Evolutionary conservation across 2,113 vertebrate genomes (phyloP).

Genomic region (Brienomyrus longianalis): DNA sequence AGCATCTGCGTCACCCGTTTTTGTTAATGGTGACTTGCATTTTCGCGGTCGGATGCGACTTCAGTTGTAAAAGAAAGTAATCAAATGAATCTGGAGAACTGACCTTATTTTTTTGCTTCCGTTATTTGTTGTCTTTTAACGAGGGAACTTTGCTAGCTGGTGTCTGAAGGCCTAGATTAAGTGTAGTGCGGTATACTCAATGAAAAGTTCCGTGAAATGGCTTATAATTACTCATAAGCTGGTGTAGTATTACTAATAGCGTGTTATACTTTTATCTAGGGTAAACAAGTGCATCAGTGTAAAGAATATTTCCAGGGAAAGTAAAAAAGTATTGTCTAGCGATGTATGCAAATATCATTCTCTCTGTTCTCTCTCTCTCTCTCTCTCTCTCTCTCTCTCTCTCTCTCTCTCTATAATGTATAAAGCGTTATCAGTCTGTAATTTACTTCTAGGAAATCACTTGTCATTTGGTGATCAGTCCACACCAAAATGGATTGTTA

Average conservation of each 20-base stretch:
- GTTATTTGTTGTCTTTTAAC: background rate
- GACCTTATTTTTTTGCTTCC: background rate
- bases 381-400: too few relatives aligned
- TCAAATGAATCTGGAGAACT: background rate
- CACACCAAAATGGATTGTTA: background rate
- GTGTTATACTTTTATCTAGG: conserved; percentile 28
- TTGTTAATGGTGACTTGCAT: background rate
- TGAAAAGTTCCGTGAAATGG: conserved; percentile 52
- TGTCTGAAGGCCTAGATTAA: background rate
- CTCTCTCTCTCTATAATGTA: too few relatives aligned
- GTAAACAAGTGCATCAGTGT: conserved; percentile 18
- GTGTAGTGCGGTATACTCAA: background rate
- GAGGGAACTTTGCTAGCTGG: background rate
- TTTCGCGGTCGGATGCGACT: background rate
- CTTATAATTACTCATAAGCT: conserved; percentile 37
- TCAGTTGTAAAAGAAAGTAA: background rate
- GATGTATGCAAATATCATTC: background rate
- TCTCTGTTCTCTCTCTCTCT: too few relatives aligned
- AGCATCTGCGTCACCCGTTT: background rate
- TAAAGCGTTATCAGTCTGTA: background rate
- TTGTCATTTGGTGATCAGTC: background rate
- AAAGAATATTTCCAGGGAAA: background rate
- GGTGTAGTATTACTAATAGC: conserved; percentile 55
- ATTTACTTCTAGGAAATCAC: background rate
- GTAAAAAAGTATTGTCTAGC: background rate